Conservation (phyloP, 2,888 invertebrate species). For the Elegia similella region DNA sequence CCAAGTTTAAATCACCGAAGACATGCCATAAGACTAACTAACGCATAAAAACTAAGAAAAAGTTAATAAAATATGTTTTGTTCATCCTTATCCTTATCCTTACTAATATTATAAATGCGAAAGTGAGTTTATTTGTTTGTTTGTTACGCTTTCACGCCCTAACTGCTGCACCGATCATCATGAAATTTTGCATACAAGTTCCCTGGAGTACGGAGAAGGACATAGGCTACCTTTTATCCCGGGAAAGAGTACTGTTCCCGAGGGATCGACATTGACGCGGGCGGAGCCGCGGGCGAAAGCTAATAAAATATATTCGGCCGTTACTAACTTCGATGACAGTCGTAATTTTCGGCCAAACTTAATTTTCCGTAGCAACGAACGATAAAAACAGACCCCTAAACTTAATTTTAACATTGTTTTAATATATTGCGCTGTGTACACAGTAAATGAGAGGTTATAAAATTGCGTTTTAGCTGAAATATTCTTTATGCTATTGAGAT, state of each 20-base stretch:
- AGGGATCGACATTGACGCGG: too few relatives aligned
- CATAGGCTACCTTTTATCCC: too few relatives aligned
- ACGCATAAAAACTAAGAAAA: background rate
- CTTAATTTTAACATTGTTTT: background rate
- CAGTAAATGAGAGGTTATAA: background rate
- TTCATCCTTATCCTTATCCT: too few relatives aligned
- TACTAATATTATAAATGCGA: too few relatives aligned
- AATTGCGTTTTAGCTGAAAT: background rate
- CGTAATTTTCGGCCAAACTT: slow-evolving; percentile 4
- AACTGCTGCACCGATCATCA: too few relatives aligned
- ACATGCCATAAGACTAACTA: background rate
- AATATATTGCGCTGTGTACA: slow-evolving; percentile 1
- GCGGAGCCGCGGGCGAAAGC: too few relatives aligned
- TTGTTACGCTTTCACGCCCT: too few relatives aligned
- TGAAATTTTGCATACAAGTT: too few relatives aligned
- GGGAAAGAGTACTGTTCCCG: too few relatives aligned
- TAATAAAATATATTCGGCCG: slow-evolving; percentile 1
- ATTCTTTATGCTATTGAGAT: background rate
- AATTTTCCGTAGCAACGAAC: slow-evolving; percentile 9
- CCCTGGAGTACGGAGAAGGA: too few relatives aligned
- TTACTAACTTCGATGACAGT: background rate
- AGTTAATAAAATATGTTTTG: background rate
- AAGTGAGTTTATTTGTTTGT: too few relatives aligned
- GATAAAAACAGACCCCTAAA: slow-evolving; percentile 9
- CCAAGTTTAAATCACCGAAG: background rate